Evolutionary conservation across 2,797 vertebrate species (phyloP).

Genomic region (Calcarius lapponicus): DNA sequence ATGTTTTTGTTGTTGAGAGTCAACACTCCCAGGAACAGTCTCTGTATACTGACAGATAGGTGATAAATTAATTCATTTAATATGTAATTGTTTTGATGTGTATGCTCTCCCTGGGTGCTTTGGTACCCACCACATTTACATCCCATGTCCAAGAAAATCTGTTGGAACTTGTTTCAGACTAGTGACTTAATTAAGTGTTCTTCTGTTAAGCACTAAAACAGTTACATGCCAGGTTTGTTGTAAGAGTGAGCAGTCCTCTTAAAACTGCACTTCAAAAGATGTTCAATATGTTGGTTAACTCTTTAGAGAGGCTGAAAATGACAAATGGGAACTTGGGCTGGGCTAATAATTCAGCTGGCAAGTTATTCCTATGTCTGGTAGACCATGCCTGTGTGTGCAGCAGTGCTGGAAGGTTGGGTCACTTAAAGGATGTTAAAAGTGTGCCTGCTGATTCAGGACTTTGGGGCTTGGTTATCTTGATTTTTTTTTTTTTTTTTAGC

Average conservation of each 20-base stretch:
- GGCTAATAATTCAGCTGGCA: background rate
- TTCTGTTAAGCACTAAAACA: background rate
- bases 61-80: conserved; percentile 19
- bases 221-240: conserved; percentile 7
- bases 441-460: background rate
- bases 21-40: background rate
- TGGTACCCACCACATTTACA: conserved; percentile 35
- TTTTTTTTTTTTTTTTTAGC: background rate
- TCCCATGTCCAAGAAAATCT: conserved; percentile 19
- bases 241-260: background rate
- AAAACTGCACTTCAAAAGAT: conserved; percentile 21
- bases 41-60: background rate
- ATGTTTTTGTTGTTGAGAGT: background rate
- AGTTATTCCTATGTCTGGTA: background rate
- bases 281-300: conserved; percentile 34
- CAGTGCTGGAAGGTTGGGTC: background rate
- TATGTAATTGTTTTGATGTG: conserved; percentile 29
- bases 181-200: conserved; percentile 26
- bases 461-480: background rate
- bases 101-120: background rate
- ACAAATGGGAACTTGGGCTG: background rate
- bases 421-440: background rate
- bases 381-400: background rate
- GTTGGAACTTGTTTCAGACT: conserved; percentile 46
- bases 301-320: background rate